Conservation (phyloP, 2,888 invertebrate species). For the Congeria kusceri region DNA sequence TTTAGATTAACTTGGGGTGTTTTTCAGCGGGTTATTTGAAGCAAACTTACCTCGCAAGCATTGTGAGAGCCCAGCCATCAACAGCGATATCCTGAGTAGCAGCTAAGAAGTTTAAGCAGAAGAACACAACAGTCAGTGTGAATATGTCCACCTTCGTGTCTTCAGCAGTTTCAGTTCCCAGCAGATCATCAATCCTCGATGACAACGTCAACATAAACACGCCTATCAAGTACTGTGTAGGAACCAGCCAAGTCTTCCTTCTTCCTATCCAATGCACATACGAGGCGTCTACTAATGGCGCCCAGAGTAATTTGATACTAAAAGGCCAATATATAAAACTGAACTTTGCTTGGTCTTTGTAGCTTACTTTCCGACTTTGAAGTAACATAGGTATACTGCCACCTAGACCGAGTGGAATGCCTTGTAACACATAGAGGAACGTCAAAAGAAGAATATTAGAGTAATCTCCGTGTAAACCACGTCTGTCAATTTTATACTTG, state of each 20-base stretch:
- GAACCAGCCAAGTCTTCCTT: constrained; percentile 95
- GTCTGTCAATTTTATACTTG: constrained; percentile 10
- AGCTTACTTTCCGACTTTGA: constrained; percentile 96
- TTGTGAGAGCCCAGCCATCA: constrained; percentile 99
- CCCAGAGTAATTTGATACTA: constrained; percentile 97
- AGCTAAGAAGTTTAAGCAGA: constrained; percentile 96
- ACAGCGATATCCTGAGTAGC: constrained; percentile 99
- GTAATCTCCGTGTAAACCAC: constrained; percentile 81
- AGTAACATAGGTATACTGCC: constrained; percentile 98
- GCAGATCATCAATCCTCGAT: constrained; percentile 87
- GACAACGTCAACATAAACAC: constrained; percentile 96
- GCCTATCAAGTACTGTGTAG: constrained; percentile 95
- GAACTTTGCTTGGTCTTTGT: constrained; percentile 93
- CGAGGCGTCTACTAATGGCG: constrained; percentile 97
- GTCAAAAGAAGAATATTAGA: constrained; percentile 93
- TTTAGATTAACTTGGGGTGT: too few relatives aligned
- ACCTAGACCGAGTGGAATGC: constrained; percentile 95
- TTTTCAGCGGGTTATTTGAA: too few relatives aligned
- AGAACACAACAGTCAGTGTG: constrained; percentile 93
- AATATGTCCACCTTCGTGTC: constrained; percentile 71
- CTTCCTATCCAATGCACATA: constrained; percentile 94
- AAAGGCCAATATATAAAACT: constrained; percentile 97
- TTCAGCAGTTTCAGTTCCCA: constrained; percentile 89
- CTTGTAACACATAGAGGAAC: constrained; percentile 95
- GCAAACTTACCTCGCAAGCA: constrained; percentile 92